Evolutionary conservation across 2,113 vertebrate genomes (phyloP).

Genomic region (Cinclus mexicanus): DNA sequence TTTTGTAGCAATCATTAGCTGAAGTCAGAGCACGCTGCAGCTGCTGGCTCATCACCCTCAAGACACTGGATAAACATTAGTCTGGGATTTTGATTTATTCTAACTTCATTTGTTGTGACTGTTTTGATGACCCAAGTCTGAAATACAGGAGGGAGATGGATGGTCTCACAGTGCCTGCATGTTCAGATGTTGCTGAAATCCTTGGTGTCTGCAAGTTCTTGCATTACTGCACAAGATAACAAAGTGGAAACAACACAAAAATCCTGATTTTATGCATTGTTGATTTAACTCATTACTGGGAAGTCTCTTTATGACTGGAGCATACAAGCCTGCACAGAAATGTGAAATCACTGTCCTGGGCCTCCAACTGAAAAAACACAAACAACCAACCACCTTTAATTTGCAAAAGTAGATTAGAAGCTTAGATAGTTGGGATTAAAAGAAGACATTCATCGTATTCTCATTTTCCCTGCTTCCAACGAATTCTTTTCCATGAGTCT

Average conservation of each 20-base stretch:
- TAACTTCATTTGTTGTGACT: neutral
- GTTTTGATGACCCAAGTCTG: conserved; percentile 9
- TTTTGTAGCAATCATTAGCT: conserved; percentile 26
- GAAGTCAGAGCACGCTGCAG: neutral
- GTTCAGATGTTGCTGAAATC: neutral
- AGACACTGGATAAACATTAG: conserved; percentile 12
- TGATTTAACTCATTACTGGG: conserved; percentile 5
- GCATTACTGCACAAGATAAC: neutral
- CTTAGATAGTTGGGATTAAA: neutral
- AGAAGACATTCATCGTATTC: neutral
- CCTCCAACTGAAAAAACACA: neutral
- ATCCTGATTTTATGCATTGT: neutral
- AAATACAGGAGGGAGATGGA: neutral
- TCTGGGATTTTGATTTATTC: conserved; percentile 40
- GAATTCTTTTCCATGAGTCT: neutral
- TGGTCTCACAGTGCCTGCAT: neutral
- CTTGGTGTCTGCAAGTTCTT: neutral
- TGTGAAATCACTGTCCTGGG: neutral
- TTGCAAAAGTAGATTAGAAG: neutral
- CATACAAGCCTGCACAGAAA: neutral
- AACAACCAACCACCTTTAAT: neutral
- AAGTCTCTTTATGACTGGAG: neutral
- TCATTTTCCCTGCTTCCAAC: neutral
- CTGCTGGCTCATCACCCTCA: conserved; percentile 28
- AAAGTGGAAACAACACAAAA: neutral